Base-by-base conservation (phyloP, 2,797 vertebrate species). In the Darevskia mixta region DNA sequence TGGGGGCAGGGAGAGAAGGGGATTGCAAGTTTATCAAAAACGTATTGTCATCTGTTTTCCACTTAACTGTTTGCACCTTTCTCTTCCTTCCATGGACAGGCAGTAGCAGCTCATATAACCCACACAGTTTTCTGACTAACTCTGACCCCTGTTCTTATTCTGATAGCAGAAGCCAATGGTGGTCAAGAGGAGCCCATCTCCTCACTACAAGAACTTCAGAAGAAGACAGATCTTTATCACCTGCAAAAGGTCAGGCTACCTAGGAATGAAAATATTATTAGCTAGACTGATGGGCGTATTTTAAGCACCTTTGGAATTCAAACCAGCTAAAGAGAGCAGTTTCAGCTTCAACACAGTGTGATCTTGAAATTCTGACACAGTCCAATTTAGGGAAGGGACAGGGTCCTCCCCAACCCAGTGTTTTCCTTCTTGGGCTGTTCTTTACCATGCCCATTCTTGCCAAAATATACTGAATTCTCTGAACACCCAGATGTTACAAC, bases 161-260 rank as follows among this genome's bases (percentile, higher is more conserved):
- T 92, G 86, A 96, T 97, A 95, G 84, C 91, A 94, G 96, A 96
- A 92, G 88, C 87, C 89, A 94, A 58, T 87, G 95, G 97, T 79
- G 96, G 92, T 79, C 97, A 93, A 69, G 96, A 97, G 61, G 90
- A 96, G 79, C 94, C 95, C 61, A 85, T 92, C 23, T 97, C 97
- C 17, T 97, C 98, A 78, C 95, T 97, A 88, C 98, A 97, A 94
- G 96, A 97, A 61, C 95, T 98, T 45, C 98, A 98, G 92, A 99
- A 97, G 96, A 98, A 98, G 97, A 99, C 98, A 0, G 98, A 99
- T 93, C 98, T 99, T 86, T 99, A 98, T 96, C 98, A 99, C 86
- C 98, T 99, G 94, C 98, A 99, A 94, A 99, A 99, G 98, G 99
- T 98, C 92, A 95, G 95, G 29, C 86, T 35, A 90, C 35, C 4